Base-by-base conservation (phyloP, 2,888 invertebrate species). In the Heliconius hortense region DNA sequence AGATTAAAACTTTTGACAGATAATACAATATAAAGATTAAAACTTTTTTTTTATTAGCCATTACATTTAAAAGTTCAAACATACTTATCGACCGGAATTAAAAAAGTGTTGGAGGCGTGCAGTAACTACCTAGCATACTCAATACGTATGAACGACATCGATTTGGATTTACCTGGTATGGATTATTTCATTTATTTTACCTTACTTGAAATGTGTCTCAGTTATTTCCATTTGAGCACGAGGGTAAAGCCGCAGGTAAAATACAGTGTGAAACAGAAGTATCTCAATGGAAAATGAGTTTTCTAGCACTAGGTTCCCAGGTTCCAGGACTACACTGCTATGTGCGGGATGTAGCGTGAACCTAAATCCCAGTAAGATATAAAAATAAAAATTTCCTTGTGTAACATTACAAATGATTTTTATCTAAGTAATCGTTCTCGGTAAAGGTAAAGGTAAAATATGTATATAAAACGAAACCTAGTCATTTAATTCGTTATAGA, bases 1-100 rank as follows among this genome's bases (percentile, higher is more conserved):
- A n/a, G n/a, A n/a, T n/a, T n/a, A n/a, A n/a, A n/a, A n/a, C n/a
- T n/a, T n/a, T n/a, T n/a, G n/a, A 67, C 26, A 68, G 13, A 48
- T 53, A 68, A 28, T 28, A 26, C 0, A 21, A 28, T 31, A 64
- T 39, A 64, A 31, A n/a, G 31, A 48, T 13, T 53, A 28, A 10
- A 15, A 18, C 18, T 5, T 28, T 64, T n/a, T n/a, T n/a, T 48
- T 56, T 56, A 73, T 73, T 69, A 53, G 53, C 35, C 60, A 53
- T 56, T n/a, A 53, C 72, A 72, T 53, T 64, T 35, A 72, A 75
- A 76, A 78, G 78, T 78, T 76, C 76, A 74, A 35, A 53, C 21
- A 21, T 21, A 72, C 62, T 56, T 76, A 76, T 78, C 76, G 76
- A 73, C 76, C 76, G 78, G 78, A 78, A 73, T 78, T 48, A 75